These are phyloP conservation scores for Vulpes lagopus DNA, from an alignment of 2,113 vertebrate species.

Conservation along the genomic window DNA sequence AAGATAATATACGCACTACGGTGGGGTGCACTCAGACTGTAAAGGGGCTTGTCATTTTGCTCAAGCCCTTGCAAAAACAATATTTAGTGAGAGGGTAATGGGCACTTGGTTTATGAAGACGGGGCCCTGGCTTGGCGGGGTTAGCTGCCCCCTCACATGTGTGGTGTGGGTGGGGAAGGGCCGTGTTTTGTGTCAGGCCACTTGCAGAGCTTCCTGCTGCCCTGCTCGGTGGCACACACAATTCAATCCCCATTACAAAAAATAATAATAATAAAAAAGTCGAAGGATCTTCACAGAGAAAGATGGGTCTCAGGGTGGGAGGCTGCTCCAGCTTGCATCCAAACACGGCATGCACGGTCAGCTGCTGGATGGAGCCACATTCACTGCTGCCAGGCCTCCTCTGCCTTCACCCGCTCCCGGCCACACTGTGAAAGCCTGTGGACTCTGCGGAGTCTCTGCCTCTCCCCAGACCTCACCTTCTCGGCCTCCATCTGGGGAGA, in stretches of 20 bases:
- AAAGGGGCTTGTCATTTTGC: slow-evolving; percentile 64
- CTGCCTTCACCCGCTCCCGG: neutral
- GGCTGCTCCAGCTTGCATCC: neutral
- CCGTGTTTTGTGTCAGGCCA: neutral
- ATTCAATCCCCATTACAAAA: neutral
- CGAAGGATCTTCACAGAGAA: neutral
- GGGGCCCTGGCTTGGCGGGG: neutral
- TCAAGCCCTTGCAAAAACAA: slow-evolving; percentile 61
- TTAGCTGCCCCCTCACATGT: neutral
- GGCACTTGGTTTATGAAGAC: neutral
- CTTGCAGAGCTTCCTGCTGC: neutral
- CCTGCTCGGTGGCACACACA: neutral
- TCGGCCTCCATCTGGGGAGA: neutral
- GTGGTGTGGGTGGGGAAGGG: neutral
- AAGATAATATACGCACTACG: slow-evolving; percentile 8
- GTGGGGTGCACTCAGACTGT: neutral
- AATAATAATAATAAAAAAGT: neutral
- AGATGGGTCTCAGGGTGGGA: neutral
- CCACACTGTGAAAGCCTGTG: neutral
- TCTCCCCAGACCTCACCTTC: neutral
- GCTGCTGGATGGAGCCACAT: too few relatives aligned
- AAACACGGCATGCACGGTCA: neutral
- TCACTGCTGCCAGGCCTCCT: rapidly evolving
- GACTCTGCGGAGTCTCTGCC: rapidly evolving
- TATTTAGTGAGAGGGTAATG: slow-evolving; percentile 31